phyloP scores from a whole-genome alignment of 37 sponge, comb jelly and placozoan species.

The Ephydatia muelleri region DNA sequence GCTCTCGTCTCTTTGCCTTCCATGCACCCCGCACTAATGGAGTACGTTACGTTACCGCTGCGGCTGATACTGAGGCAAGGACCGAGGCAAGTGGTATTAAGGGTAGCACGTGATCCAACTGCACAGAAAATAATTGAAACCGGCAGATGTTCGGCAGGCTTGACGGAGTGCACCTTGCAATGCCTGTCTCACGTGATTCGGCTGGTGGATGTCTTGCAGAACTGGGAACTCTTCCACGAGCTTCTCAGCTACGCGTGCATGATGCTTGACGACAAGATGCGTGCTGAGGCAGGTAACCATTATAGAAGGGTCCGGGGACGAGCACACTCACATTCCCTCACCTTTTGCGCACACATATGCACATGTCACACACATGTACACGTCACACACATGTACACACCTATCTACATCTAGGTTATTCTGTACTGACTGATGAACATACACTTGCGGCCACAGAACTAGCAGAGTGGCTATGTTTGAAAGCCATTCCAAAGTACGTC shows the following conservation, averaged over 20 bases:
- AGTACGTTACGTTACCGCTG: slow-evolving; percentile 66
- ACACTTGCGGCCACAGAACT: too few species aligned
- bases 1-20: slow-evolving; percentile 6
- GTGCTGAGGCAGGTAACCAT: slow-evolving; percentile 43
- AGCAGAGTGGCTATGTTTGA: not conserved
- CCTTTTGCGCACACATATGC: not conserved
- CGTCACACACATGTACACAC: not conserved
- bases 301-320: too few species aligned
- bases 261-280: slow-evolving; percentile 42
- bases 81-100: slow-evolving; percentile 16
- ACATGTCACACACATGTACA: not conserved
- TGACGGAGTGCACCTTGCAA: not conserved
- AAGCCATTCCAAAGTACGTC: not conserved
- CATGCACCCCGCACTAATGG: slow-evolving; percentile 40
- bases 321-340: not conserved
- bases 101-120: not conserved
- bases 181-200: slow-evolving; percentile 14
- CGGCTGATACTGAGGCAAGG: slow-evolving; percentile 42
- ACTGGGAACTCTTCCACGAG: slow-evolving; percentile 32
- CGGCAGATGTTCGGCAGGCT: not conserved
- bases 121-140: not conserved
- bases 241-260: slow-evolving; percentile 48
- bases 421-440: not conserved
- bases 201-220: slow-evolving; percentile 13
- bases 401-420: not conserved